Conservation (phyloP, 2,888 invertebrate genomes). For the Colostygia pectinataria region DNA sequence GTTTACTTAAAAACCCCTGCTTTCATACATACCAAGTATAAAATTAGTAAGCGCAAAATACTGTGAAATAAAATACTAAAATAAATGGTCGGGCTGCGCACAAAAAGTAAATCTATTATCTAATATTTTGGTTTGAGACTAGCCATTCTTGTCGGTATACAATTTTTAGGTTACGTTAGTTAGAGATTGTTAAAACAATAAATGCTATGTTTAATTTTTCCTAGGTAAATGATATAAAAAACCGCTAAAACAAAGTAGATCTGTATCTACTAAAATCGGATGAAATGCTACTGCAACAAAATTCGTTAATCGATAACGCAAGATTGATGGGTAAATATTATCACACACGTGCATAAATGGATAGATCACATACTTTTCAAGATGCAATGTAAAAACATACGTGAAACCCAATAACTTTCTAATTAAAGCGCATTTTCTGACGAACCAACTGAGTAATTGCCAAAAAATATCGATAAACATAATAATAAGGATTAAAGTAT, state of each 20-base stretch:
- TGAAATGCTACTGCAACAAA: conserved; percentile 63
- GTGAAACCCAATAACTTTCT: background rate
- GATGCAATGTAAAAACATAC: conserved; percentile 6
- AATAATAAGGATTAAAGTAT: background rate
- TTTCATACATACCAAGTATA: conserved; percentile 26
- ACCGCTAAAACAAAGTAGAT: conserved; percentile 29
- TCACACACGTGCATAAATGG: conserved; percentile 55
- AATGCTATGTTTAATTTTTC: conserved; percentile 20
- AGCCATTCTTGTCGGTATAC: conserved; percentile 70
- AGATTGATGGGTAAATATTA: conserved; percentile 45
- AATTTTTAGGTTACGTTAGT: conserved; percentile 39
- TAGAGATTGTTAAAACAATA: conserved; percentile 28
- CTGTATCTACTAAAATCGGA: conserved; percentile 46
- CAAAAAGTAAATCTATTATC: conserved; percentile 24
- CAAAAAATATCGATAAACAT: background rate
- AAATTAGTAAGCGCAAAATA: conserved; percentile 27
- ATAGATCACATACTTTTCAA: conserved; percentile 5
- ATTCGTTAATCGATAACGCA: conserved; percentile 45
- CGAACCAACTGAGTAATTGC: background rate
- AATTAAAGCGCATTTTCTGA: conserved; percentile 12
- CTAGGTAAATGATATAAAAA: conserved; percentile 18
- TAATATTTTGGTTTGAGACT: conserved; percentile 64
- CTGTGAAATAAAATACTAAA: conserved; percentile 13
- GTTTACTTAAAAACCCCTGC: background rate
- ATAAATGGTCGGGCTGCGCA: conserved; percentile 13